Conservation (phyloP, 2,113 vertebrate genomes). For the Piprites chloris region DNA sequence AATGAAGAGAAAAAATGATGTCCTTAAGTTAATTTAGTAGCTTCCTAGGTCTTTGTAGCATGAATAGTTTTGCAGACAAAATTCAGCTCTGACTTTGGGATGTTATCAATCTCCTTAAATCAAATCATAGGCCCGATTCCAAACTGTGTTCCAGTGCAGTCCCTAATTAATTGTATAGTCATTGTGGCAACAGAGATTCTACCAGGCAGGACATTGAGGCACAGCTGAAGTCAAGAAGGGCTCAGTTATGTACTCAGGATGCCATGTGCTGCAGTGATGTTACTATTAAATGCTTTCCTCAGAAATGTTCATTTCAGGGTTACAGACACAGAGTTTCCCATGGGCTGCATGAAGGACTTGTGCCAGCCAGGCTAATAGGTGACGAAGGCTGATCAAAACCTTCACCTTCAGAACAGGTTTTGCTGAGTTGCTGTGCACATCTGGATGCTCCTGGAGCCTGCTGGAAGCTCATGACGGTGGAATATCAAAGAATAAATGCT, state of each 20-base stretch:
- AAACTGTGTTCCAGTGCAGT: neutral
- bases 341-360: neutral
- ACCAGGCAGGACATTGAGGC: neutral
- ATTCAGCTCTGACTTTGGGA: neutral
- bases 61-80: neutral
- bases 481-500: neutral
- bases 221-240: neutral
- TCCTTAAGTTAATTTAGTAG: neutral
- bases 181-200: neutral
- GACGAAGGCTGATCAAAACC: neutral
- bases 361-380: neutral
- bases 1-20: neutral
- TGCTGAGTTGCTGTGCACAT: neutral
- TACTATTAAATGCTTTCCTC: neutral
- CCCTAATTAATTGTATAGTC: neutral
- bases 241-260: neutral
- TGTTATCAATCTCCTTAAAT: neutral
- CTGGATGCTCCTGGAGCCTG: neutral
- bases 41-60: neutral
- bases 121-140: neutral
- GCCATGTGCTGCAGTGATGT: neutral
- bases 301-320: neutral
- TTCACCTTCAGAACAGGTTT: rapidly evolving
- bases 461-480: neutral
- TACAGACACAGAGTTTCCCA: neutral